Conservation (phyloP, 2,113 vertebrate genomes). For the Tetrax tetrax region DNA sequence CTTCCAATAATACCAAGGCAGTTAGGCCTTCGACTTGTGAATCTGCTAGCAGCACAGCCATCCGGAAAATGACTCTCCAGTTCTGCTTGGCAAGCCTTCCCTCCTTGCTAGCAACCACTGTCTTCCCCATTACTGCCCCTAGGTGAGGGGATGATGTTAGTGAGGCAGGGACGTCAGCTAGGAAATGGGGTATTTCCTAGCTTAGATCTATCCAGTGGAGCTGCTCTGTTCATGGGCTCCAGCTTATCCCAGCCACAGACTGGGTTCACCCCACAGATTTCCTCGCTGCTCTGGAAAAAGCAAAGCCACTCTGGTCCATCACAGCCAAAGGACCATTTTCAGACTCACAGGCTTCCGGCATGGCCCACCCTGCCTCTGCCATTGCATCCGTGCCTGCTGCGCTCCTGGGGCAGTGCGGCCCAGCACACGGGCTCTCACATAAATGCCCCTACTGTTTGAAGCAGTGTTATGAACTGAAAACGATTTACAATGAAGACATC, state of each 20-base stretch:
- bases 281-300: neutral
- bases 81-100: neutral
- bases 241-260: neutral
- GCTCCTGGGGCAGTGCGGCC: neutral
- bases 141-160: neutral
- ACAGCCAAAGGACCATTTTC: neutral
- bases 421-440: accelerated
- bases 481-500: neutral
- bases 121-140: neutral
- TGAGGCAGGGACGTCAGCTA: neutral
- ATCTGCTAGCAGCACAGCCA: neutral
- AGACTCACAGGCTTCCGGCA: neutral
- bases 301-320: neutral
- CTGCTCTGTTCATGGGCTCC: neutral
- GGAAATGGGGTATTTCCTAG: neutral
- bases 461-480: neutral
- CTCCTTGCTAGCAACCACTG: neutral
- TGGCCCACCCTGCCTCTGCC: neutral
- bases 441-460: neutral
- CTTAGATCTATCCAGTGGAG: neutral
- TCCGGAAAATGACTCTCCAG: neutral
- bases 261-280: neutral
- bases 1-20: neutral
- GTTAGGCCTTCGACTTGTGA: neutral
- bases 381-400: accelerated